These are phyloP conservation scores for Brachionus plicatilis DNA, from an alignment of 1,140 invertebrate species.

Conservation along the genomic window DNA sequence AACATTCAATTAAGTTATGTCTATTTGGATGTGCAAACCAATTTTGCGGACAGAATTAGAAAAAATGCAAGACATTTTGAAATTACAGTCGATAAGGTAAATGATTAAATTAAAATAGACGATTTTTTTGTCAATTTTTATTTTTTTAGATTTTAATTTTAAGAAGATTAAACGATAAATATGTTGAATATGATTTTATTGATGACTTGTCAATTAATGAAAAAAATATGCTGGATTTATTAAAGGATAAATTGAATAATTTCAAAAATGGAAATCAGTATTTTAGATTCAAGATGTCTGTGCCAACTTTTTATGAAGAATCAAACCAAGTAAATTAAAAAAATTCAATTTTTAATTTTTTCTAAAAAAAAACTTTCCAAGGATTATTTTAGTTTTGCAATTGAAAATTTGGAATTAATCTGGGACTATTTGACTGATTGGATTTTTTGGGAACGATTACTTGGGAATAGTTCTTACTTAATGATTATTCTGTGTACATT, in stretches of 20 bases:
- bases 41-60: neutral
- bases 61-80: neutral
- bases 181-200: neutral
- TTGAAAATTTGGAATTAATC: neutral
- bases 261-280: neutral
- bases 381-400: neutral
- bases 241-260: neutral
- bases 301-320: slow-evolving; percentile 28
- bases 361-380: neutral
- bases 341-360: neutral
- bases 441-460: slow-evolving; percentile 5
- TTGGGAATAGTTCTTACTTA: slow-evolving; percentile 27
- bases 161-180: slow-evolving; percentile 8
- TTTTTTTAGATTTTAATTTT: neutral
- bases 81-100: neutral
- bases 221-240: neutral
- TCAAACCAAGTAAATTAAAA: slow-evolving; percentile 4
- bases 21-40: neutral
- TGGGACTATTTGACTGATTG: slow-evolving; percentile 23
- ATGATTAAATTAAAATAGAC: neutral
- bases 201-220: neutral
- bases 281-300: neutral
- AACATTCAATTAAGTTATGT: neutral
- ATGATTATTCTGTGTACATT: slow-evolving; percentile 31
- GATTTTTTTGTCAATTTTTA: neutral